Conservation (phyloP, 2,113 vertebrate genomes). For the Triplophysa dalaica region DNA sequence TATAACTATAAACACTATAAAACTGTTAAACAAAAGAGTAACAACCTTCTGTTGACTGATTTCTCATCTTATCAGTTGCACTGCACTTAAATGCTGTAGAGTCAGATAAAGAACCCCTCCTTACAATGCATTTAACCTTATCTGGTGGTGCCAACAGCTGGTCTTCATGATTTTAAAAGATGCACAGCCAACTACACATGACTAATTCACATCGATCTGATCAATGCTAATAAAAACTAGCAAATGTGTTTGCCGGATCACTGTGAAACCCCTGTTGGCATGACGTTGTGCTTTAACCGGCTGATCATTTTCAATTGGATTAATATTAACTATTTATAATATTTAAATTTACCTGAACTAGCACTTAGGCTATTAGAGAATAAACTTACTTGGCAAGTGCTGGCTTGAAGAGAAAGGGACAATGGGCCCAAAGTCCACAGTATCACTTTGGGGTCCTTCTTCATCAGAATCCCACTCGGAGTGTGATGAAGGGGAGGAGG, state of each 20-base stretch:
- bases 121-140: not conserved
- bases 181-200: not conserved
- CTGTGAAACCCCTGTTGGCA: too few relatives aligned
- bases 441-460: constrained; percentile 78
- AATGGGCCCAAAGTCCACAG: constrained; percentile 60
- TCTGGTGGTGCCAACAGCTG: not conserved
- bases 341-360: too few relatives aligned
- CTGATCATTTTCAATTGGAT: too few relatives aligned
- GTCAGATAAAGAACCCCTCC: constrained; percentile 16
- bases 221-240: too few relatives aligned
- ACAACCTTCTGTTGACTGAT: not conserved
- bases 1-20: not conserved
- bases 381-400: constrained; percentile 11
- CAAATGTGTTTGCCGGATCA: too few relatives aligned
- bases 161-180: constrained; percentile 8
- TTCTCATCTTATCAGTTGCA: constrained; percentile 32
- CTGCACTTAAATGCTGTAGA: not conserved
- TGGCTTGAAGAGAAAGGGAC: not conserved
- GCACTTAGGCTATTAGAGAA: too few relatives aligned
- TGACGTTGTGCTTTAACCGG: too few relatives aligned
- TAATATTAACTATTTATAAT: too few relatives aligned
- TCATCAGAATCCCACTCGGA: constrained; percentile 89
- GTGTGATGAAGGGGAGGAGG: constrained; percentile 81
- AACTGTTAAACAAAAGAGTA: not conserved
- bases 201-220: too few relatives aligned